A percentile compares a stretch with the other conserved stretches of the same genome.
Evolutionary conservation across 1,140 invertebrate species (phyloP).

Genomic region (Lineus longissimus): DNA sequence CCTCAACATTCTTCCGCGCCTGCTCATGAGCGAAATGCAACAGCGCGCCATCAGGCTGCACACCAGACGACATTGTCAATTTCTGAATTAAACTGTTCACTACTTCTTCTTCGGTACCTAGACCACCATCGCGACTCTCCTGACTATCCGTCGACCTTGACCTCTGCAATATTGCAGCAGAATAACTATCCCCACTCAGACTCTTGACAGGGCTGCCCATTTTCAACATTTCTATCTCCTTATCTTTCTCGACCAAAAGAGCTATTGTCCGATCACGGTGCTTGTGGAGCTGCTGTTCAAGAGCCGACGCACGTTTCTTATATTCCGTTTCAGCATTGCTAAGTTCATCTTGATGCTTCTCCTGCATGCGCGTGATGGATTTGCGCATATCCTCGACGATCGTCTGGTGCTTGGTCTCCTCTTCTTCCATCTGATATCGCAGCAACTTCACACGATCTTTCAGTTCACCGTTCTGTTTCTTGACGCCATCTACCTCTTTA

Average conservation of each 20-base stretch:
- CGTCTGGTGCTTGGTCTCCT: slow-evolving; percentile 51
- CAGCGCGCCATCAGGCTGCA: slow-evolving; percentile 60
- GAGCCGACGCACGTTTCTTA: slow-evolving; percentile 59
- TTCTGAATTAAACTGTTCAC: slow-evolving; percentile 34
- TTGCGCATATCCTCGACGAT: slow-evolving; percentile 38
- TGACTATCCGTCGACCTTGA: not conserved
- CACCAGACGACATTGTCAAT: slow-evolving; percentile 17
- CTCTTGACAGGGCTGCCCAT: slow-evolving; percentile 18
- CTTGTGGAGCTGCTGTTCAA: slow-evolving; percentile 73
- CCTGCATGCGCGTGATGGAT: slow-evolving; percentile 33
- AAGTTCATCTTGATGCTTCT: slow-evolving; percentile 60
- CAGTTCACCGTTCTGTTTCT: slow-evolving; percentile 46
- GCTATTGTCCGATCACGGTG: slow-evolving; percentile 74
- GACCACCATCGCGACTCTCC: not conserved
- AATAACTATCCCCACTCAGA: not conserved
- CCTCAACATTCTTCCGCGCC: slow-evolving; percentile 75
- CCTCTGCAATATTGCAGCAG: not conserved
- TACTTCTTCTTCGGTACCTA: slow-evolving; percentile 28
- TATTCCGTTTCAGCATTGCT: slow-evolving; percentile 56
- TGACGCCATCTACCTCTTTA: slow-evolving; percentile 46
- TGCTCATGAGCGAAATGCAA: slow-evolving; percentile 81
- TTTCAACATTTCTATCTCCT: slow-evolving; percentile 68
- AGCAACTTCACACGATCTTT: slow-evolving; percentile 34
- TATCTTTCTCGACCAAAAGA: slow-evolving; percentile 75
- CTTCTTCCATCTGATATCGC: slow-evolving; percentile 55